Conservation (phyloP, 1,140 invertebrate species). For the Drosophila ohnishii region DNA sequence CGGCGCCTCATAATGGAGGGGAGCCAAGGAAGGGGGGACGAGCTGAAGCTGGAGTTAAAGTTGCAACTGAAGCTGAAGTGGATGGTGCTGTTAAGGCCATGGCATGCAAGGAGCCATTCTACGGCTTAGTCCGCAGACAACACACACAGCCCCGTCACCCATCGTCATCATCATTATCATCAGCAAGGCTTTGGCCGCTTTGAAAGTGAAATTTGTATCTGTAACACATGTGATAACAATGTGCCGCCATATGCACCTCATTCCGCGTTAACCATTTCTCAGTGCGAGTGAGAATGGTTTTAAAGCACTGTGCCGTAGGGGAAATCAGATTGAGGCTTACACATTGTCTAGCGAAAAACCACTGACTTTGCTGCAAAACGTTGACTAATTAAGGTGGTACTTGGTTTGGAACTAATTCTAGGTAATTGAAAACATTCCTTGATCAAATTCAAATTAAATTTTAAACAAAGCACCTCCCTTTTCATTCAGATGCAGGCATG, state of each 20-base stretch:
- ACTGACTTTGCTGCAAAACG: neutral
- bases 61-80: slow-evolving; percentile 34
- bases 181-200: slow-evolving; percentile 47
- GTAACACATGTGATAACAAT: slow-evolving; percentile 53
- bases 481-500: neutral
- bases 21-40: neutral
- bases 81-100: slow-evolving; percentile 31
- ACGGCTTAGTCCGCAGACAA: neutral
- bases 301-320: slow-evolving; percentile 22
- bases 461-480: too few relatives aligned
- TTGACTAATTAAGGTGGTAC: neutral
- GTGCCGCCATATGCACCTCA: neutral
- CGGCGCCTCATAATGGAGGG: slow-evolving; percentile 48
- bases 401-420: neutral
- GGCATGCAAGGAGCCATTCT: slow-evolving; percentile 21
- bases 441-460: neutral
- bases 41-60: slow-evolving; percentile 21
- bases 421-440: neutral
- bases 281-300: slow-evolving; percentile 14
- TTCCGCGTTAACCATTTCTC: slow-evolving; percentile 20
- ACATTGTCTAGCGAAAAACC: neutral
- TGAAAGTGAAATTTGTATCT: slow-evolving; percentile 72
- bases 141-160: slow-evolving; percentile 10
- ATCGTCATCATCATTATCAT: slow-evolving; percentile 34
- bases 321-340: neutral